Evolutionary conservation across 2,113 vertebrate species (phyloP).

Genomic region (Charadrius vociferus): DNA sequence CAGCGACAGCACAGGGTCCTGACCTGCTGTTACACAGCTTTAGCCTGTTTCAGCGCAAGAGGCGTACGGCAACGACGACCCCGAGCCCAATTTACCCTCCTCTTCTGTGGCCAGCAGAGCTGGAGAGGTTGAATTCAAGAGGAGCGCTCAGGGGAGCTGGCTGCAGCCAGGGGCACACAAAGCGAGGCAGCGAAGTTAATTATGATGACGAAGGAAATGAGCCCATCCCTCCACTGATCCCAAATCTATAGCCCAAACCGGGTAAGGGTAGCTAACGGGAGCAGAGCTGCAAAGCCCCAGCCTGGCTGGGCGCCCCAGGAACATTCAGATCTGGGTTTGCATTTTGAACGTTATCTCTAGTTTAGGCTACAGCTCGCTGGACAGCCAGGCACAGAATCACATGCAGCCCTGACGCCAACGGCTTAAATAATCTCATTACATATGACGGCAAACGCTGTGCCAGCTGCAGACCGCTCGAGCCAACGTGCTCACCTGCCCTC

Average conservation of each 20-base stretch:
- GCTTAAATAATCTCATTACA: slow-evolving; percentile 56
- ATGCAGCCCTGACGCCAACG: neutral
- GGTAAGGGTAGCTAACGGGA: neutral
- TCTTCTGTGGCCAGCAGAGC: neutral
- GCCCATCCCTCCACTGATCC: neutral
- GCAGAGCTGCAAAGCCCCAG: neutral
- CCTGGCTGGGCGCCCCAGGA: slow-evolving; percentile 21
- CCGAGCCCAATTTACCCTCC: neutral
- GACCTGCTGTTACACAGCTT: neutral
- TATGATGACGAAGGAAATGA: fast-evolving
- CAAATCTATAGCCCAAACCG: fast-evolving
- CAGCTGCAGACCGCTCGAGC: neutral
- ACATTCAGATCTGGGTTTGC: slow-evolving; percentile 36
- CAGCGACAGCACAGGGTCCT: neutral
- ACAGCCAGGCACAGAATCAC: neutral
- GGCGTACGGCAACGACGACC: fast-evolving
- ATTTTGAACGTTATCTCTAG: slow-evolving; percentile 1
- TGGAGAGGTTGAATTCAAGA: neutral
- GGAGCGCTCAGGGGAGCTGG: neutral
- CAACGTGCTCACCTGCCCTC: neutral
- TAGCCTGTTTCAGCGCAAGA: fast-evolving
- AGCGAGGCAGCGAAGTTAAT: neutral
- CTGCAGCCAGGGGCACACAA: neutral
- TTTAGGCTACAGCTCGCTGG: slow-evolving; percentile 1
- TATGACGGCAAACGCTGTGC: neutral